Conservation (phyloP, 2,888 invertebrate species). For the Leptinotarsa tumamoca region DNA sequence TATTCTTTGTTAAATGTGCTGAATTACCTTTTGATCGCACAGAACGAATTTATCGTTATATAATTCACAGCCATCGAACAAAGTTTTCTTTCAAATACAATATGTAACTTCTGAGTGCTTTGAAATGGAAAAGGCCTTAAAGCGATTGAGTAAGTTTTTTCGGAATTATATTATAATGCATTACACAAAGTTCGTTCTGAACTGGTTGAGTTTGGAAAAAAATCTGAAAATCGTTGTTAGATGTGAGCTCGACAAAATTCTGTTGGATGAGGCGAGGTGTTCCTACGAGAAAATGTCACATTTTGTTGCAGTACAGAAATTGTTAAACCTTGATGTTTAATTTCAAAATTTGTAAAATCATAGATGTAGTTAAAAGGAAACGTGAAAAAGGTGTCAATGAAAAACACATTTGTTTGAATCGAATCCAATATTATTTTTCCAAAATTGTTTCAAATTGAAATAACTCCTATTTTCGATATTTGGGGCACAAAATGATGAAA, state of each 20-base stretch:
- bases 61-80: constrained; percentile 39
- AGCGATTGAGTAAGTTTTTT: constrained; percentile 32
- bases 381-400: too few species aligned
- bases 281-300: too few species aligned
- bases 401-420: too few species aligned
- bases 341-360: too few species aligned
- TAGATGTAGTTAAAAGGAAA: too few species aligned
- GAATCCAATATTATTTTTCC: too few species aligned
- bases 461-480: too few species aligned
- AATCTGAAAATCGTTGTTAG: background rate
- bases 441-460: too few species aligned
- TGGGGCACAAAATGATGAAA: too few species aligned
- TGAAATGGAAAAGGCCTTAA: constrained; percentile 33
- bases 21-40: constrained; percentile 44
- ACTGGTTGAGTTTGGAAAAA: background rate
- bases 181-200: constrained; percentile 3
- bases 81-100: constrained; percentile 39
- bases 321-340: too few species aligned
- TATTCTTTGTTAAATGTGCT: constrained; percentile 43
- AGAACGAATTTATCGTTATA: constrained; percentile 43
- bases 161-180: constrained; percentile 17
- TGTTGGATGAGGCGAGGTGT: too few species aligned
- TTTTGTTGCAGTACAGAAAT: too few species aligned
- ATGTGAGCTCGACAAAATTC: background rate
- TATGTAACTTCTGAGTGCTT: constrained; percentile 36